Percentiles rank a stretch among this genome's conserved stretches.
These are phyloP conservation scores for Bambusicola thoracicus DNA, from an alignment of 2,113 vertebrate species.

Conservation along the genomic window DNA sequence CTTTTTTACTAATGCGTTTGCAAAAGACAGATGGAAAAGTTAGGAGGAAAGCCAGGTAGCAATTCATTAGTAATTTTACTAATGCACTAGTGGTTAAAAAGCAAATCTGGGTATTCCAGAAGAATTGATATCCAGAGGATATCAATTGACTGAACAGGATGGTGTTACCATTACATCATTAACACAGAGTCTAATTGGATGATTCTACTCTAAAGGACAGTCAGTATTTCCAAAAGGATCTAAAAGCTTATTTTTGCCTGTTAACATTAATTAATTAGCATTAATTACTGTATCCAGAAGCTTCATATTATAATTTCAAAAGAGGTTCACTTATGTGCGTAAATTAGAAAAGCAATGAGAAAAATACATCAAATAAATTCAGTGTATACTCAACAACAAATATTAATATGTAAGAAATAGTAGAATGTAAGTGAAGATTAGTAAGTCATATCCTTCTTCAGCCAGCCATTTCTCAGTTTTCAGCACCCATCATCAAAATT, in stretches of 20 bases:
- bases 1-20: not conserved
- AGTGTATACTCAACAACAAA: not conserved
- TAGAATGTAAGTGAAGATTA: not conserved
- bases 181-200: not conserved
- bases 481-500: not conserved
- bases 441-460: not conserved
- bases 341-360: conserved; percentile 21
- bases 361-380: not conserved
- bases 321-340: not conserved
- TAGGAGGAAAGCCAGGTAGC: fast-evolving
- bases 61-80: not conserved
- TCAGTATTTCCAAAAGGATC: not conserved
- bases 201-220: not conserved
- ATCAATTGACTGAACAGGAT: not conserved
- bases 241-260: not conserved
- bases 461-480: not conserved
- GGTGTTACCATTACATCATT: not conserved
- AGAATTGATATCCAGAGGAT: not conserved
- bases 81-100: not conserved
- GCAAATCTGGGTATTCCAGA: not conserved
- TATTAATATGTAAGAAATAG: not conserved
- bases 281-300: not conserved
- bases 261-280: not conserved
- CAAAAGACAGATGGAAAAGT: not conserved
- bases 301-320: not conserved